Evolutionary conservation across 2,113 vertebrate species (phyloP), one percentile per base, ranked within the genome.

Genomic region (Lepus americanus): DNA sequence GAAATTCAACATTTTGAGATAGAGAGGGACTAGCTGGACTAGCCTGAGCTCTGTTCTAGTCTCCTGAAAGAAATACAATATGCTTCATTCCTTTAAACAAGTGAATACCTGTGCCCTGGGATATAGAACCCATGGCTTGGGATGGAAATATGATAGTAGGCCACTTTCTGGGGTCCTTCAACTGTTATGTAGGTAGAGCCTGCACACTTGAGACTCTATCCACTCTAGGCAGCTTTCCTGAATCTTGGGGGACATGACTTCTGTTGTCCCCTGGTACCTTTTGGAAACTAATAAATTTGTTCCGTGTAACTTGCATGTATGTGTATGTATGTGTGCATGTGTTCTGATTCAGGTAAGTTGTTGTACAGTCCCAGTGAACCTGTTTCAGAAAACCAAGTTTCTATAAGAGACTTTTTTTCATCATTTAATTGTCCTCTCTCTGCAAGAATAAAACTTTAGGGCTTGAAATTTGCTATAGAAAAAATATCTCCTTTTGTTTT

Each of bases 381-480:
- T 66, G 31, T 25, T 53, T 39, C 44, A 53, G 6, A 64, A 23
- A 19, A 39, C 16, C 9, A 76, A n/a, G 5, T 76, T 91, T 94
- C 39, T 77, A 9, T 55, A 67, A 44, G 14, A 69, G 67, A 49
- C 39, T 90, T 91, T 95, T 51, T 76, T 76, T 82, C 59, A 79
- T 69, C 61, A 23, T 64, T 64, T 23, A 78, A 49, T 51, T 13
- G 5, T 13, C 36, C 27, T 83, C 80, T 69, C 49, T 82, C 9
- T 82, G 13, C 10, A 25, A 63, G 39, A 87, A 73, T 81, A 85
- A 79, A 61, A 39, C 9, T 59, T 81, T 72, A n/a, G 29, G n/a
- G 84, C 51, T 90, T 89, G 29, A 88, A 87, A 90, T 82, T 31
- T 92, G 29, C 66, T 81, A 36, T 78, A 67, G 31, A 84, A 87